These are phyloP conservation scores for Cybosia mesomella DNA, from an alignment of 2,888 invertebrate genomes.

Conservation along the genomic window DNA sequence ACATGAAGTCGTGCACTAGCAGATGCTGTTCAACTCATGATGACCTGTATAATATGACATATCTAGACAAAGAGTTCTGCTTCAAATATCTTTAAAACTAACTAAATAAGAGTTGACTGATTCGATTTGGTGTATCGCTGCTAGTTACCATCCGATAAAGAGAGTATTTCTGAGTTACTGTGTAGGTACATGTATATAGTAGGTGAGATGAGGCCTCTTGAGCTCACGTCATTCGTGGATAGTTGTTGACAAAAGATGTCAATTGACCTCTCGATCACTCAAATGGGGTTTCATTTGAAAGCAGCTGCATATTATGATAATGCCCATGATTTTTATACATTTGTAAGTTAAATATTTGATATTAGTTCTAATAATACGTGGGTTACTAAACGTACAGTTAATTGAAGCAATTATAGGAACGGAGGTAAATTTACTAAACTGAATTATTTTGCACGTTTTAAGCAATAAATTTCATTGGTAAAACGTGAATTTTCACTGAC, in stretches of 20 bases:
- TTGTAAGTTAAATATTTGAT: no score
- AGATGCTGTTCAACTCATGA: background rate
- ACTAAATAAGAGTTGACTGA: background rate
- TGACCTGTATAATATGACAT: background rate
- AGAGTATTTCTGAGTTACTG: background rate
- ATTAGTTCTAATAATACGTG: background rate
- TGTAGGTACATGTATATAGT: background rate
- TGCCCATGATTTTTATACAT: no score
- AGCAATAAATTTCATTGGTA: no score
- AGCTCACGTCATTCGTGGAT: slow-evolving; percentile 37
- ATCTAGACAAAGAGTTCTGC: background rate
- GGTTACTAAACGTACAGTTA: background rate
- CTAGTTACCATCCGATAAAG: background rate
- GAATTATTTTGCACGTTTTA: no score
- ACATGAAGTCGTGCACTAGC: background rate
- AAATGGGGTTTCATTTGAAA: slow-evolving; percentile 3
- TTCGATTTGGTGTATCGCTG: background rate
- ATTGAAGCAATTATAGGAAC: background rate
- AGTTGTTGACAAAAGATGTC: slow-evolving; percentile 47
- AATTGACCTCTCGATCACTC: slow-evolving; percentile 22
- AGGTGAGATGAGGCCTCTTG: background rate
- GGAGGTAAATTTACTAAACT: no score
- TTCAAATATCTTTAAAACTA: background rate
- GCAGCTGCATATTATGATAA: background rate
- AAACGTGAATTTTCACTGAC: no score